These are phyloP conservation scores for Phataginus tetradactyla DNA, from an alignment of 2,797 vertebrate species.

Conservation along the genomic window DNA sequence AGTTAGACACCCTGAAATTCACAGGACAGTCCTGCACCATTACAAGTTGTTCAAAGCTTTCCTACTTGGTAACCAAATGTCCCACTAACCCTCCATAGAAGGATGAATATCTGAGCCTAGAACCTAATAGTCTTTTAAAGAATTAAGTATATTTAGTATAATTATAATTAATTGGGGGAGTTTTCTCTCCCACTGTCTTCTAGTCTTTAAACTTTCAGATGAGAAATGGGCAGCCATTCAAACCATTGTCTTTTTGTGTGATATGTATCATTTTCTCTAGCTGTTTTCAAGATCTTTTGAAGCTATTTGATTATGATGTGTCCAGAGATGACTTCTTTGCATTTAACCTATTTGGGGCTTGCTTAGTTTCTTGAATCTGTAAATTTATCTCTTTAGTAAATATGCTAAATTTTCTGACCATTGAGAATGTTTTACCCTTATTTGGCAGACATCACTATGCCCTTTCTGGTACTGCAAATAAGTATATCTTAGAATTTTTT, in stretches of 20 bases:
- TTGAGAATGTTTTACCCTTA: background rate
- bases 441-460: background rate
- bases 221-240: background rate
- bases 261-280: background rate
- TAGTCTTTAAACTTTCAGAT: background rate
- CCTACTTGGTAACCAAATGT: no score
- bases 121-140: background rate
- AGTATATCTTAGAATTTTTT: background rate
- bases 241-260: background rate
- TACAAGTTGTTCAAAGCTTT: accelerated
- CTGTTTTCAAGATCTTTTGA: background rate
- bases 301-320: background rate
- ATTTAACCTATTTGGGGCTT: background rate
- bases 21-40: accelerated
- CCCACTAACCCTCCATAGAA: background rate
- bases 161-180: no score
- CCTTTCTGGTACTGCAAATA: background rate
- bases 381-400: background rate
- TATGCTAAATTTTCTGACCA: background rate
- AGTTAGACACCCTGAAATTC: accelerated
- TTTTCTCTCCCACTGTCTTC: background rate
- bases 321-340: background rate
- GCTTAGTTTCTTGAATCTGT: background rate
- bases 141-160: background rate
- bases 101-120: background rate